Conservation (phyloP, 2,888 invertebrate genomes). For the Nemotelus pantherinus region DNA sequence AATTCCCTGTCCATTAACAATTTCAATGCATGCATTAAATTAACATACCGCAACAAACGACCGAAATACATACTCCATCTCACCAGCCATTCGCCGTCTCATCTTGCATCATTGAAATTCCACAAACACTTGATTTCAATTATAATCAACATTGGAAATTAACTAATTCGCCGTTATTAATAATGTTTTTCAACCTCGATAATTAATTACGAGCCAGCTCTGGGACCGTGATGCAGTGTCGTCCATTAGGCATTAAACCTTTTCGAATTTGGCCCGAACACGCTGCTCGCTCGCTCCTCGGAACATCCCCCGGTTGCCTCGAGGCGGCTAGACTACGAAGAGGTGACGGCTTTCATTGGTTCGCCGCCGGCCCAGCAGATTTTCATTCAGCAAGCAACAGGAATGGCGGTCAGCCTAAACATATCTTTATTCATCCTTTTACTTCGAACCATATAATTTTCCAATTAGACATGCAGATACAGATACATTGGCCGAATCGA, state of each 20-base stretch:
- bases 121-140: background rate
- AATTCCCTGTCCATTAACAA: background rate
- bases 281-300: background rate
- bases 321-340: no score
- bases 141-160: constrained; percentile 24
- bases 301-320: background rate
- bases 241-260: background rate
- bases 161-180: constrained; percentile 19
- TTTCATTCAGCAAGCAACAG: no score
- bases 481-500: no score
- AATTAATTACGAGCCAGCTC: background rate
- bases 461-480: no score
- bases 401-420: no score
- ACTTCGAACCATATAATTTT: no score
- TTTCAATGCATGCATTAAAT: constrained; percentile 17
- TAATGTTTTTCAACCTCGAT: background rate
- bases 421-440: no score
- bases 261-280: background rate
- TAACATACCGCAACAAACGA: background rate
- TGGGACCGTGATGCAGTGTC: background rate
- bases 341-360: no score
- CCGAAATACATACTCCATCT: background rate
- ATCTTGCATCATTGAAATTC: background rate
- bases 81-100: no score
- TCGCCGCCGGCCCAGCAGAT: no score